Percentiles rank a stretch among this genome's conserved stretches.
Evolutionary conservation across 2,797 vertebrate genomes (phyloP).

Genomic region (Neosilurus hyrtlii): DNA sequence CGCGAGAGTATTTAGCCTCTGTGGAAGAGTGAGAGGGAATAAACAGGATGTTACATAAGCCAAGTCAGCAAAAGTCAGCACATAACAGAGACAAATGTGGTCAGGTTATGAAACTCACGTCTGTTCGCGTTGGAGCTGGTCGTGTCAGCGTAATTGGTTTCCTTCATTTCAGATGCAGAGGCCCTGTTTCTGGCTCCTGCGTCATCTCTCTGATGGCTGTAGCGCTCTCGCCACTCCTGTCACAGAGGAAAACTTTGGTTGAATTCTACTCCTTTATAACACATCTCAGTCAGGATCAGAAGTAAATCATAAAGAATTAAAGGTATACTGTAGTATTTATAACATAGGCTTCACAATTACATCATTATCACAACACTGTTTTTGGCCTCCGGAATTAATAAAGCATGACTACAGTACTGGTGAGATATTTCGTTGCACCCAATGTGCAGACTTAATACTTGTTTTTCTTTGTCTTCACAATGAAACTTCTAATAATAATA

Average conservation of each 20-base stretch:
- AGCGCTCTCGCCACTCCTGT: conserved; percentile 95
- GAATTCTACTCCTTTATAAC: neutral
- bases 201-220: conserved; percentile 85
- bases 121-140: conserved; percentile 64
- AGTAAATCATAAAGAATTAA: neutral
- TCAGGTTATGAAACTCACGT: conserved; percentile 68
- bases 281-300: neutral
- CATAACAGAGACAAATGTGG: neutral
- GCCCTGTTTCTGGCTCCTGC: conserved; percentile 77
- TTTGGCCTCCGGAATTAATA: neutral
- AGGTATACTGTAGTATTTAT: neutral
- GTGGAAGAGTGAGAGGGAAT: neutral
- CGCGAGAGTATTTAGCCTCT: conserved; percentile 83
- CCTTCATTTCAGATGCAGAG: conserved; percentile 79
- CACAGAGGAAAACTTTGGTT: conserved; percentile 1
- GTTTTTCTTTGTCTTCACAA: too few species aligned
- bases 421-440: neutral
- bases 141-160: conserved; percentile 83
- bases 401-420: neutral
- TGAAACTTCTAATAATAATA: too few species aligned
- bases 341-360: neutral
- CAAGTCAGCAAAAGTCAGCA: neutral
- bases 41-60: neutral
- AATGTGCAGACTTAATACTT: too few species aligned
- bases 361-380: neutral